Evolutionary conservation across 2,797 vertebrate species (phyloP).

Genomic region (Gymnothorax reevesii): DNA sequence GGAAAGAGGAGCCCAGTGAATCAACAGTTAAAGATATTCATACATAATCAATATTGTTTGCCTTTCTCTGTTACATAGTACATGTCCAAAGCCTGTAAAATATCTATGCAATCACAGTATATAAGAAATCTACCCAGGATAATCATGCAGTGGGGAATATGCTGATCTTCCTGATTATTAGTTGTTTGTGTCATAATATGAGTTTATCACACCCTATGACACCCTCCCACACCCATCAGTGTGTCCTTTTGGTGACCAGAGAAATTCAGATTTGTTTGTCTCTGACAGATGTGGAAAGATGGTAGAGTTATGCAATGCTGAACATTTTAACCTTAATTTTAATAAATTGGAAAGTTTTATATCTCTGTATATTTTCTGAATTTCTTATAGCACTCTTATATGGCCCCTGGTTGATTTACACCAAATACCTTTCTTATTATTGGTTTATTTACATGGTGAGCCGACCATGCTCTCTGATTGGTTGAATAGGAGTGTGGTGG

Average conservation of each 20-base stretch:
- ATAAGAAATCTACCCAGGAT: neutral
- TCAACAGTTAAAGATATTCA: slow-evolving; percentile 46
- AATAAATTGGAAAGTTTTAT: neutral
- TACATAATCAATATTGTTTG: slow-evolving; percentile 36
- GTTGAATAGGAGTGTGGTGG: slow-evolving; percentile 87
- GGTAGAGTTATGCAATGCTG: neutral
- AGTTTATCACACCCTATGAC: neutral
- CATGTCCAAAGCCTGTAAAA: neutral
- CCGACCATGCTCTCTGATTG: slow-evolving; percentile 24
- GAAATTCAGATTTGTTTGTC: too few species aligned
- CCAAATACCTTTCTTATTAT: neutral
- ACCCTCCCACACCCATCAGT: too few species aligned
- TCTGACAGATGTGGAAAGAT: neutral
- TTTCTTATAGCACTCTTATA: neutral
- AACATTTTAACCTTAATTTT: neutral
- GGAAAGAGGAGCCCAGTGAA: slow-evolving; percentile 33
- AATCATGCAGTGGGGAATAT: neutral
- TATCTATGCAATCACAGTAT: slow-evolving; percentile 1
- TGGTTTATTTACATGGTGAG: neutral
- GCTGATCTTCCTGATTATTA: neutral
- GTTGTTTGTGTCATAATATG: neutral
- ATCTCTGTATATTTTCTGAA: neutral
- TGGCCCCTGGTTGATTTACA: neutral
- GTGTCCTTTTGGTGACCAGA: too few species aligned
- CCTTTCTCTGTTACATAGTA: slow-evolving; percentile 11